These are phyloP conservation scores for Linepithema humile DNA, from an alignment of 1,140 invertebrate genomes.

Conservation along the genomic window DNA sequence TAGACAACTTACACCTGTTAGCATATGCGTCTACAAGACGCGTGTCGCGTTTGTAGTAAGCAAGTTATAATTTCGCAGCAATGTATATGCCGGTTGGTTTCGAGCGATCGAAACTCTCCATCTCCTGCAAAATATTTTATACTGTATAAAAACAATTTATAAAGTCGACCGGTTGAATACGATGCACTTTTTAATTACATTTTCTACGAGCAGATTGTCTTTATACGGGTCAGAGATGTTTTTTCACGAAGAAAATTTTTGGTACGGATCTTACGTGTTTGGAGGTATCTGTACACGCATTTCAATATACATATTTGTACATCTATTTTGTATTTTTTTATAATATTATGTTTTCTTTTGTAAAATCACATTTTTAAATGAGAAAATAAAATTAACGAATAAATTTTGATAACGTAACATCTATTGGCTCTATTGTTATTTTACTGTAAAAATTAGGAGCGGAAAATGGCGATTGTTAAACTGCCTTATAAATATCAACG, in stretches of 20 bases:
- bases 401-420: neutral
- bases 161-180: neutral
- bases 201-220: slow-evolving; percentile 54
- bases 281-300: slow-evolving; percentile 33
- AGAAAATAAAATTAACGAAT: neutral
- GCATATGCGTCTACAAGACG: slow-evolving; percentile 16
- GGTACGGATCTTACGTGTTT: slow-evolving; percentile 2
- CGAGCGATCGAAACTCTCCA: neutral
- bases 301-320: neutral
- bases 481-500: neutral
- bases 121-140: slow-evolving; percentile 60
- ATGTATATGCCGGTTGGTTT: neutral
- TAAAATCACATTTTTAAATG: neutral
- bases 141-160: slow-evolving; percentile 5
- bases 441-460: neutral
- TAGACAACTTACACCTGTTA: slow-evolving; percentile 54
- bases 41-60: slow-evolving; percentile 33
- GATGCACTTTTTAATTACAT: slow-evolving; percentile 38
- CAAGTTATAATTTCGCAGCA: slow-evolving; percentile 53
- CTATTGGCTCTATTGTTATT: neutral
- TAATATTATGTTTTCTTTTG: neutral
- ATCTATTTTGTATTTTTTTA: neutral
- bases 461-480: neutral
- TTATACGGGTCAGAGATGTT: slow-evolving; percentile 26
- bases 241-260: neutral